phyloP scores from a whole-genome alignment of 2,888 invertebrate genomes.

The Mystacides longicornis region DNA sequence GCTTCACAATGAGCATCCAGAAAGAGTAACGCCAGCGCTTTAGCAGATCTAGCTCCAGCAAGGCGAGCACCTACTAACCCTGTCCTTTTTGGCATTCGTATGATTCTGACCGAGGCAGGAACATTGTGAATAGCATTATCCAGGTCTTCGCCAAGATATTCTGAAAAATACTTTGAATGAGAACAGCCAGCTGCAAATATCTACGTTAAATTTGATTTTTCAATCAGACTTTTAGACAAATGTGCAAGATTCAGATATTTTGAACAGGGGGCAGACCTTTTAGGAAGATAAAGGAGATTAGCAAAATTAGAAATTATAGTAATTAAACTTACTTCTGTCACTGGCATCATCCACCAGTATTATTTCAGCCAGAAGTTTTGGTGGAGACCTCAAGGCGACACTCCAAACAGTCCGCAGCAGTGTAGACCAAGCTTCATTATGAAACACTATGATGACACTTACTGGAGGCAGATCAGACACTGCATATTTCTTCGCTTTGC shows the following conservation, averaged over 20 bases:
- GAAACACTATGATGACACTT: slow-evolving; percentile 92
- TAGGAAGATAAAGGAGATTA: no score
- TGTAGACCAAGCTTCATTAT: slow-evolving; percentile 99
- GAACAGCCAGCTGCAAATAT: no score
- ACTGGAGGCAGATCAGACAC: slow-evolving; percentile 70
- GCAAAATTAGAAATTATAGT: no score
- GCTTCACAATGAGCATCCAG: slow-evolving; percentile 94
- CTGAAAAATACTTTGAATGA: slow-evolving; percentile 45
- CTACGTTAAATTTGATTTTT: no score
- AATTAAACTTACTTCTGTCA: slow-evolving; percentile 57
- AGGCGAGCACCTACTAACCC: slow-evolving; percentile 86
- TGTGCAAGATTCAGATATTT: no score
- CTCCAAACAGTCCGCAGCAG: slow-evolving; percentile 90
- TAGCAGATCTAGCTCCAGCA: slow-evolving; percentile 74
- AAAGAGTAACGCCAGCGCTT: slow-evolving; percentile 81
- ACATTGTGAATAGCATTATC: slow-evolving; percentile 64
- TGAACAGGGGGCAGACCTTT: no score
- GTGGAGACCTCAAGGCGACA: slow-evolving; percentile 82
- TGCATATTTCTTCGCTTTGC: slow-evolving; percentile 48
- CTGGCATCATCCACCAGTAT: slow-evolving; percentile 87
- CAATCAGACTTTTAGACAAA: no score
- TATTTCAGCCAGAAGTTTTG: slow-evolving; percentile 68
- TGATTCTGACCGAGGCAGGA: slow-evolving; percentile 62
- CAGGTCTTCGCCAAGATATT: slow-evolving; percentile 59
- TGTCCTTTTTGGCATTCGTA: slow-evolving; percentile 71